A percentile compares a stretch with the other conserved stretches of the same genome.
These are phyloP conservation scores for Momotus momota DNA, from an alignment of 2,797 vertebrate species.

Conservation along the genomic window DNA sequence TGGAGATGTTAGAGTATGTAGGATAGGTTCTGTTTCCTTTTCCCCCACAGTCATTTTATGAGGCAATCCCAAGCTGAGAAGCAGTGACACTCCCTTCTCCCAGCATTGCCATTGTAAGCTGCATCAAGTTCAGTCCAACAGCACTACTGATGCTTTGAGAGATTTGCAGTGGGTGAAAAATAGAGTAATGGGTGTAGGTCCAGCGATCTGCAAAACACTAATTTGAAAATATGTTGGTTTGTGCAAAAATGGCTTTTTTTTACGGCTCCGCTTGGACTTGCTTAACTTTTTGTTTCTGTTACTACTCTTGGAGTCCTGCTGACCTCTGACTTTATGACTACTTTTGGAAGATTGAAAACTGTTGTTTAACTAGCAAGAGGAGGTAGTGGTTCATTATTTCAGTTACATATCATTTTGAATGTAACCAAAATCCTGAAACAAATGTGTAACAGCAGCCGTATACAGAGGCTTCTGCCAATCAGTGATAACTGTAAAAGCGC, in stretches of 20 bases:
- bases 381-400: background rate
- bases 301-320: background rate
- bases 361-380: background rate
- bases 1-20: background rate
- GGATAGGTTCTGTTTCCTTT: background rate
- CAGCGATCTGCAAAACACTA: background rate
- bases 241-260: background rate
- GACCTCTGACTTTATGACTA: background rate
- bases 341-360: background rate
- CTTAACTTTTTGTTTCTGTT: background rate
- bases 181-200: background rate
- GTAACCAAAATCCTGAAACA: background rate
- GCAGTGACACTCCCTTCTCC: background rate
- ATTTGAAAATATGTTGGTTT: background rate
- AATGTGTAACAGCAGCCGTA: background rate
- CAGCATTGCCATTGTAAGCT: background rate
- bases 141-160: background rate
- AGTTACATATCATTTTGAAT: background rate
- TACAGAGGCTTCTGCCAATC: background rate
- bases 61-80: background rate
- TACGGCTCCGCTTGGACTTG: background rate
- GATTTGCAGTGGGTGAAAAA: background rate
- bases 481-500: background rate
- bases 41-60: background rate
- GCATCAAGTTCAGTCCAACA: background rate